These are phyloP conservation scores for Druon quercuslanigerum DNA, from an alignment of 1,140 invertebrate species.

Conservation along the genomic window DNA sequence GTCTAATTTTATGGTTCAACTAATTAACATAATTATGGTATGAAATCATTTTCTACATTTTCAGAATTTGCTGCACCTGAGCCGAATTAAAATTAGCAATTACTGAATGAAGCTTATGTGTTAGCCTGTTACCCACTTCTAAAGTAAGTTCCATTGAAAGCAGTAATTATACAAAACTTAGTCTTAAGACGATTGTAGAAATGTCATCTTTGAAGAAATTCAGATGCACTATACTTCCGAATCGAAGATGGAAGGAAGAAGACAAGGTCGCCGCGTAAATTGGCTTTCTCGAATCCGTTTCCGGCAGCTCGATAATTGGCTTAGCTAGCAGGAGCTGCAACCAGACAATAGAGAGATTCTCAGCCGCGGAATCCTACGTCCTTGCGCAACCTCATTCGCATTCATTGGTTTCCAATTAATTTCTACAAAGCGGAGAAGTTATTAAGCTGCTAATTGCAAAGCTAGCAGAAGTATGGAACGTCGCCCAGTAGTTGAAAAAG, in stretches of 20 bases:
- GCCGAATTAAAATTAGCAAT: background rate
- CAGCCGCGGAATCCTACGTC: slow-evolving; percentile 56
- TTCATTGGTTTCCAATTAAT: slow-evolving; percentile 73
- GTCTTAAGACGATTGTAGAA: background rate
- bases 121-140: no score
- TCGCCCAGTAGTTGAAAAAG: slow-evolving; percentile 6
- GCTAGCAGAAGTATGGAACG: slow-evolving; percentile 32
- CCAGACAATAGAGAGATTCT: slow-evolving; percentile 58
- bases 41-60: background rate
- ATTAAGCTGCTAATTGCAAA: slow-evolving; percentile 69
- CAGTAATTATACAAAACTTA: background rate
- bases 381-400: slow-evolving; percentile 66
- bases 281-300: slow-evolving; percentile 63
- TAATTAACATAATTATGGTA: slow-evolving; percentile 26
- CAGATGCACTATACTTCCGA: background rate
- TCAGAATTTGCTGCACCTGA: background rate
- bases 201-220: background rate
- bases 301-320: slow-evolving; percentile 68
- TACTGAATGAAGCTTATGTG: background rate
- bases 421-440: slow-evolving; percentile 65
- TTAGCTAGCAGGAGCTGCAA: slow-evolving; percentile 53
- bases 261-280: slow-evolving; percentile 60
- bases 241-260: slow-evolving; percentile 36
- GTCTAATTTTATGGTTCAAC: slow-evolving; percentile 10
- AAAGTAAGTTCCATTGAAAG: background rate